phyloP scores from a whole-genome alignment of 64 coral and sea anemone genomes.

The Porites lutea region DNA sequence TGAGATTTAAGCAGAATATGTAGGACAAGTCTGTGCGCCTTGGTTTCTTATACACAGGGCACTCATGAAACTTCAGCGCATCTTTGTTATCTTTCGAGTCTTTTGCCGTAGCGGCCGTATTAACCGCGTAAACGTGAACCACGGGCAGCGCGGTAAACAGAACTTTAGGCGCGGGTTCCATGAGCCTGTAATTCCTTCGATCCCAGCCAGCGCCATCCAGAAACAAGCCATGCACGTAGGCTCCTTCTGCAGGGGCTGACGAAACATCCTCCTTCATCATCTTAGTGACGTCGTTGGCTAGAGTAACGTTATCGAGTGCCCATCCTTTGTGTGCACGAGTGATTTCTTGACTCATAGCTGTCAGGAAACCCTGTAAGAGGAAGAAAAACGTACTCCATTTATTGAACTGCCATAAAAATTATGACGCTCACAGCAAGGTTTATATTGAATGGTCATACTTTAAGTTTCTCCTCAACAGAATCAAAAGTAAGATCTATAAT shows the following conservation, averaged over 20 bases:
- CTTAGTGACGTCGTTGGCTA: slow-evolving; percentile 94
- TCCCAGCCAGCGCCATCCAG: slow-evolving; percentile 98
- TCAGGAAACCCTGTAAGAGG: slow-evolving; percentile 99
- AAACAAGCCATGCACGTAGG: slow-evolving; percentile 96
- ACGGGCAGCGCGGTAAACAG: slow-evolving; percentile 89
- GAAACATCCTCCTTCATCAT: slow-evolving; percentile 98
- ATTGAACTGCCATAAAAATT: too few relatives aligned
- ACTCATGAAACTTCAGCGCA: slow-evolving; percentile 81
- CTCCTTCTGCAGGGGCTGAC: slow-evolving; percentile 87
- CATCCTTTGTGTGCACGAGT: slow-evolving; percentile 99
- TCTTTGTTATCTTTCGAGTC: slow-evolving; percentile 63
- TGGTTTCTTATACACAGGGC: too few relatives aligned
- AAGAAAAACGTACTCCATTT: too few relatives aligned
- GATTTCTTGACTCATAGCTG: slow-evolving; percentile 99
- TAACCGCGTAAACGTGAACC: slow-evolving; percentile 92
- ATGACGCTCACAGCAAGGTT: too few relatives aligned
- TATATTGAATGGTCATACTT: too few relatives aligned
- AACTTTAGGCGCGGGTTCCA: slow-evolving; percentile 90
- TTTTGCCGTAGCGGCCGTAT: slow-evolving; percentile 58
- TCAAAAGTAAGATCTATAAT: too few relatives aligned
- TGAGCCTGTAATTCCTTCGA: slow-evolving; percentile 89
- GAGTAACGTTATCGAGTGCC: slow-evolving; percentile 90
- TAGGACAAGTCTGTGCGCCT: too few relatives aligned
- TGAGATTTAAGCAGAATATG: too few relatives aligned
- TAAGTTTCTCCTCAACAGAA: too few relatives aligned